Percentiles rank a stretch among this genome's conserved stretches.
Conservation (phyloP, 1,140 invertebrate genomes). For the Tachypleus tridentatus region DNA sequence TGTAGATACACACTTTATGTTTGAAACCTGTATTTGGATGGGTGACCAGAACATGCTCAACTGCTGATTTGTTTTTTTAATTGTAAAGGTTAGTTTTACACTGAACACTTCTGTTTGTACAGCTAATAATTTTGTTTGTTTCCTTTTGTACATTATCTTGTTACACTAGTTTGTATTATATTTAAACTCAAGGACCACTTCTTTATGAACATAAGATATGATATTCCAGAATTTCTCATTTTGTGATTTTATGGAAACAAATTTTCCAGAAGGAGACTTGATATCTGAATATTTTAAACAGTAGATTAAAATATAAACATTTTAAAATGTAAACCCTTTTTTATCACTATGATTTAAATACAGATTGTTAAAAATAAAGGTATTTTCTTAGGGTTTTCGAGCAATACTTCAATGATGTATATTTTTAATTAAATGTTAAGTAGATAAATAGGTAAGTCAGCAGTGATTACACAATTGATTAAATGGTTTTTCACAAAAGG, state of each 20-base stretch:
- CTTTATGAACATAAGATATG: neutral
- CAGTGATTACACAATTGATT: too few species aligned
- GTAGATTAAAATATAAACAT: too few species aligned
- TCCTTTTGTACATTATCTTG: constrained; percentile 1
- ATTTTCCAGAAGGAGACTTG: too few species aligned
- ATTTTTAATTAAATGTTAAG: too few species aligned
- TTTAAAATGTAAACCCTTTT: too few species aligned
- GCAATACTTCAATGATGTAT: too few species aligned
- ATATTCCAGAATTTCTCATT: neutral
- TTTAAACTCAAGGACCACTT: neutral
- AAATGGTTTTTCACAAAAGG: too few species aligned
- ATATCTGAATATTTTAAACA: too few species aligned
- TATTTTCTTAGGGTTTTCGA: too few species aligned
- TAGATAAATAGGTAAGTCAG: too few species aligned
- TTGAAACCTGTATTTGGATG: neutral
- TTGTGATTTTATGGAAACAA: neutral
- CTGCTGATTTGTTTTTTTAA: neutral
- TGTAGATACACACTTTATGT: neutral
- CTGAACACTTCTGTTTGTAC: neutral
- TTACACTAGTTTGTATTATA: neutral
- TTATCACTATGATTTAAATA: too few species aligned
- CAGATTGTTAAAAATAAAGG: too few species aligned
- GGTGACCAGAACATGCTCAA: neutral
- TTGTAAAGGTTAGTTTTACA: neutral
- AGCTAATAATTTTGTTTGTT: neutral